A percentile compares a stretch with the other conserved stretches of the same genome.
Conservation (phyloP, 2,113 vertebrate species). For the Bambusicola thoracicus region DNA sequence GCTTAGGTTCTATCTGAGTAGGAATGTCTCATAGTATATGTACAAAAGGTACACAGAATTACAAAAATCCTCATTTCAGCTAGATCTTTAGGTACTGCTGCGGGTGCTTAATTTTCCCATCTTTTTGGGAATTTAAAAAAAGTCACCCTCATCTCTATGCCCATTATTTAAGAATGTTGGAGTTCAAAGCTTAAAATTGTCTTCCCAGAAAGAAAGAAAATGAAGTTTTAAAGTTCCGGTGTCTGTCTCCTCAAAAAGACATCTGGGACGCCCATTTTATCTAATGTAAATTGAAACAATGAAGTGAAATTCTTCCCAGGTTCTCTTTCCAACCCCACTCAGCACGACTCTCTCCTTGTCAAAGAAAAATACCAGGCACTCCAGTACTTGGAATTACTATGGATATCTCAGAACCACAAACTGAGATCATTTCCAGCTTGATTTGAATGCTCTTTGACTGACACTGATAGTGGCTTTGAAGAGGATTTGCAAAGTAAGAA, state of each 20-base stretch:
- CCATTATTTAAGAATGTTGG: background rate
- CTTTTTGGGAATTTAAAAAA: background rate
- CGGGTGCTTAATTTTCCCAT: background rate
- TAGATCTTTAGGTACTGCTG: background rate
- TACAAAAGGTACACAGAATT: background rate
- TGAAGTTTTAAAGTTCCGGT: background rate
- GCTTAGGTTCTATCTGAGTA: background rate
- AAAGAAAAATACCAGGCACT: background rate
- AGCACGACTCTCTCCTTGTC: background rate
- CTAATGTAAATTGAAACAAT: background rate
- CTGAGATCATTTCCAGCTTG: background rate
- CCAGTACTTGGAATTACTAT: background rate
- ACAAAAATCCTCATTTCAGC: background rate
- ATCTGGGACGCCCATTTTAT: background rate
- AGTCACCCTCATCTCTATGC: background rate
- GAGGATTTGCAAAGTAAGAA: background rate
- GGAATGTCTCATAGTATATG: background rate
- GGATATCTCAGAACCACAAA: slow-evolving; percentile 34
- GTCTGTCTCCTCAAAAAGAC: background rate
- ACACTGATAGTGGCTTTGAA: slow-evolving; percentile 21
- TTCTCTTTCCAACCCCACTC: background rate
- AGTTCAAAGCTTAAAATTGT: background rate
- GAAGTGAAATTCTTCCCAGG: background rate
- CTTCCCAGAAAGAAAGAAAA: background rate
- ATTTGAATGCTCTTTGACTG: background rate